phyloP scores from a whole-genome alignment of 2,797 vertebrate genomes.

The Dermochelys coriacea region DNA sequence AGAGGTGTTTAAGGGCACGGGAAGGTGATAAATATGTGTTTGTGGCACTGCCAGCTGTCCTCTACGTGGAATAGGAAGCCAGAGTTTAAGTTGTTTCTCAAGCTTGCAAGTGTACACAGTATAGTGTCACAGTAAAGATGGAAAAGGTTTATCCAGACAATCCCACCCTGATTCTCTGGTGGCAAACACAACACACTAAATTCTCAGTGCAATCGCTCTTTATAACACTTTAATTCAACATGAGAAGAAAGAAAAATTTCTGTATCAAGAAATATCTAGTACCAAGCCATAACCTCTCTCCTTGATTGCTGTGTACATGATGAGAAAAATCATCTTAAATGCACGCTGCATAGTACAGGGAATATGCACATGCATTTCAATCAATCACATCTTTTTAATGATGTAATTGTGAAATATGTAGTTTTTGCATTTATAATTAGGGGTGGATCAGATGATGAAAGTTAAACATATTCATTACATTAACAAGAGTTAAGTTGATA shows the following conservation, averaged over 20 bases:
- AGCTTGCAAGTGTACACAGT: not conserved
- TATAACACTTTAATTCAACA: not conserved
- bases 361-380: conserved; percentile 48
- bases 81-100: not conserved
- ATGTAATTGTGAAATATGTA: conserved; percentile 61
- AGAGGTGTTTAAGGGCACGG: not conserved
- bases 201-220: not conserved
- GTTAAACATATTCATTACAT: conserved; percentile 59
- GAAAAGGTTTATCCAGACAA: not conserved
- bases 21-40: not conserved
- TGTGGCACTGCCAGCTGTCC: not conserved
- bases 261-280: not conserved
- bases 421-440: conserved; percentile 50
- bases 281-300: not conserved
- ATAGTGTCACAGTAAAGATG: not conserved
- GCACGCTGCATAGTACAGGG: not conserved
- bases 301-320: not conserved
- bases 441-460: conserved; percentile 69
- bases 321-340: not conserved
- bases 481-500: conserved; percentile 50
- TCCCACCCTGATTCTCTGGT: fast-evolving
- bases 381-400: conserved; percentile 63
- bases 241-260: not conserved
- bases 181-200: fast-evolving
- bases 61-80: not conserved